Evolutionary conservation across 2,113 vertebrate species (phyloP), one percentile per base, ranked within the genome.

Genomic region (Synchiropus splendidus): DNA sequence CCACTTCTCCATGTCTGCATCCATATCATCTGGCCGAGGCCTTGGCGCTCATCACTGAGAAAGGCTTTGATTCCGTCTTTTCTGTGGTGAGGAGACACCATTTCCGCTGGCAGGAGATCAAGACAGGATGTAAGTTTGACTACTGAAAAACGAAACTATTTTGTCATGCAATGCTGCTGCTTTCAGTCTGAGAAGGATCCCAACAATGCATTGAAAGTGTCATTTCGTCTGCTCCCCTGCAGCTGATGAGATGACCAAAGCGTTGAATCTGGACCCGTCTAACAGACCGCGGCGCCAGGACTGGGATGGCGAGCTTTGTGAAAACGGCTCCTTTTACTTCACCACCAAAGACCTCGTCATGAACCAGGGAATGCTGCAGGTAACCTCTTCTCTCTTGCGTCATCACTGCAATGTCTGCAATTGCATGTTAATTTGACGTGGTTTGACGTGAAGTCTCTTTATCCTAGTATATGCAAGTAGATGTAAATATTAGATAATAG

Each of bases 281-380:
- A 77, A 79, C 1, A 79, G 94, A 0, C 92, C 85, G 1, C 83
- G 92, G 2, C 80, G 94, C 9, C 94, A 99, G 60, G 93, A 97
- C 64, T 98, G 95, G 95, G 72, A 77, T 1, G 95, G 95, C 10
- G 94, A 99, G 46, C 84, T 99, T 2, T 91, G 85, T 64, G 95
- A 99, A 75, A 98, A 97, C 36, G 94, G 95, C 2, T 98, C 92
- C 0, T 91, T 99, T 69, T 98, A 98, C 74, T 87, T 97, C 58
- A 77, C 86, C 45, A 89, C 79, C n/a, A 87, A 55, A 38, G 66
- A 89, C 8, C 67, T 92, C 38, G 67, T 98, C 34, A 15, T 37
- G 9, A 37, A 54, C 0, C 15, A 78, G 9, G 84, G 85, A 2
- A 59, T 75, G 3, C 33, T 91, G 48, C 95, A 99, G 90, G 95